Evolutionary conservation across 1,140 invertebrate species (phyloP).

Genomic region (Potamilus streckersoni): DNA sequence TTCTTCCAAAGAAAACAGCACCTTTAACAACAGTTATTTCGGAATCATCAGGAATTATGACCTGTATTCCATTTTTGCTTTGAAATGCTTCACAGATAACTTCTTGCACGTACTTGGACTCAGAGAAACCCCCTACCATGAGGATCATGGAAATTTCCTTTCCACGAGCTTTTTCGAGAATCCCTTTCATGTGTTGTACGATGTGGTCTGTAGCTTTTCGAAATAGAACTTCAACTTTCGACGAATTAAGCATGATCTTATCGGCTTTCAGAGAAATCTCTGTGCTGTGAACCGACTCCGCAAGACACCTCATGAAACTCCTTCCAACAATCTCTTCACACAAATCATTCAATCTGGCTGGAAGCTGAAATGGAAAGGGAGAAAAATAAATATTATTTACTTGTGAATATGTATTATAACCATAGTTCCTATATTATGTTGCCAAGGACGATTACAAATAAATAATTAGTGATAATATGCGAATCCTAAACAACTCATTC

Average conservation of each 20-base stretch:
- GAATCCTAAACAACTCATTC: too few species aligned
- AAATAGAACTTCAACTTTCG: constrained; percentile 15
- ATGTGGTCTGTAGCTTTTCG: constrained; percentile 27
- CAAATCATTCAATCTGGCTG: constrained; percentile 8
- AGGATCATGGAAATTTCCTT: constrained; percentile 24
- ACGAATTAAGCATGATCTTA: constrained; percentile 9
- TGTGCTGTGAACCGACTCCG: constrained; percentile 4
- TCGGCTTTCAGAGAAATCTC: constrained; percentile 19
- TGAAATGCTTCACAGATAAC: constrained; percentile 25
- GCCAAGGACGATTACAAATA: too few species aligned
- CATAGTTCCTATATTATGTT: too few species aligned
- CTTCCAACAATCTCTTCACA: constrained; percentile 2
- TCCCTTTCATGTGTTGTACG: constrained; percentile 27
- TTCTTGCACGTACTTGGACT: constrained; percentile 30
- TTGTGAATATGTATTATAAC: too few species aligned
- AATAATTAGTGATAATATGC: too few species aligned
- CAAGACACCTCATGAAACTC: constrained; percentile 9
- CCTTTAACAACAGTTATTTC: constrained; percentile 34
- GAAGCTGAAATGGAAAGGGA: not conserved
- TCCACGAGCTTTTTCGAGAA: constrained; percentile 18
- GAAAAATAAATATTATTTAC: too few species aligned
- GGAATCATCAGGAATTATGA: constrained; percentile 32
- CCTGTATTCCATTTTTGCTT: constrained; percentile 3
- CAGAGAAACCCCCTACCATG: constrained; percentile 41
- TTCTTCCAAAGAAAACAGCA: constrained; percentile 33